phyloP scores from a whole-genome alignment of 2,113 vertebrate species.

The Stegastes partitus region DNA sequence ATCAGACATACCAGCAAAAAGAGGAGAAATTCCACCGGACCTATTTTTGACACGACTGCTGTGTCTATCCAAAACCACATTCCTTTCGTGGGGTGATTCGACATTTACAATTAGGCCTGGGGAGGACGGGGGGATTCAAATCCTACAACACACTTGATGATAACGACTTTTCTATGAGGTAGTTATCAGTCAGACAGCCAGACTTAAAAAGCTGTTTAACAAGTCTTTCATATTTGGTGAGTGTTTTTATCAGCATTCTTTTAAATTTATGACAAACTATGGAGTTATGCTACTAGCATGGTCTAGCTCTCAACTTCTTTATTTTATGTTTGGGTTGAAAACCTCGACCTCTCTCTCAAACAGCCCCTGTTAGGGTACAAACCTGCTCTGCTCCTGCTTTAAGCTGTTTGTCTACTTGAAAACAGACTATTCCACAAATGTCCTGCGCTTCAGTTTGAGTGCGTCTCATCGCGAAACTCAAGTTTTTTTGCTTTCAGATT shows the following conservation, averaged over 20 bases:
- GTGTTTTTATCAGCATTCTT: background rate
- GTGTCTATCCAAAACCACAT: slow-evolving; percentile 13
- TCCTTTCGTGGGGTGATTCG: slow-evolving; percentile 18
- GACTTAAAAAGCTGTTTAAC: background rate
- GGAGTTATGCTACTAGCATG: no score
- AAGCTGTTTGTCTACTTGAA: no score
- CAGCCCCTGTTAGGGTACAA: no score
- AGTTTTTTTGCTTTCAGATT: no score
- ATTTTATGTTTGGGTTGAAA: no score
- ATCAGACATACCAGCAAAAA: slow-evolving; percentile 30
- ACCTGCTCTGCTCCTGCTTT: no score
- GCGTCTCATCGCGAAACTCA: no score
- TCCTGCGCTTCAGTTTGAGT: no score
- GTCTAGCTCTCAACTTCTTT: no score
- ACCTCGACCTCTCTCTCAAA: no score
- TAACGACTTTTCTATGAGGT: background rate
- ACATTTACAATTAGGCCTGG: background rate
- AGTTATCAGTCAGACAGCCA: background rate
- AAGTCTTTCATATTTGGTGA: background rate
- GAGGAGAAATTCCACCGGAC: background rate
- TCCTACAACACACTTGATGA: background rate
- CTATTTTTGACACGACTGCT: slow-evolving; percentile 41
- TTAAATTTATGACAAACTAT: background rate
- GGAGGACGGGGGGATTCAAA: background rate
- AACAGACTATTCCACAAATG: no score